A percentile compares a stretch with the other conserved stretches of the same genome.
phyloP scores from a whole-genome alignment of 2,797 vertebrate genomes.

The Sebastes alutus region DNA sequence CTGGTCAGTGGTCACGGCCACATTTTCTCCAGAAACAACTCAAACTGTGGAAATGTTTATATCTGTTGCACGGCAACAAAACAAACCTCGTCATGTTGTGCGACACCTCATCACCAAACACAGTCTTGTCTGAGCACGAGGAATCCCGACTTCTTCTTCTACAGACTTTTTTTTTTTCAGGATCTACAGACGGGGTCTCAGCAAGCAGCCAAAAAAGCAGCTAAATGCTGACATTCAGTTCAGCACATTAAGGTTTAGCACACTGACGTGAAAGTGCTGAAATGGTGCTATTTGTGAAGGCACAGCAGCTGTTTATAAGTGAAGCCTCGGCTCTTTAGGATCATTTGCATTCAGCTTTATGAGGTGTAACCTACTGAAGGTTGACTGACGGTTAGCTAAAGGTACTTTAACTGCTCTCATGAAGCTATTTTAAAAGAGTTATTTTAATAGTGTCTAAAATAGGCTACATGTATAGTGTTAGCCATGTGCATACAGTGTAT shows the following conservation, averaged over 20 bases:
- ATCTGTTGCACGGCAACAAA: slow-evolving; percentile 67
- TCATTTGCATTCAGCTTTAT: slow-evolving; percentile 46
- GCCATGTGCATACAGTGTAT: not conserved
- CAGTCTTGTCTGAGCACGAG: slow-evolving; percentile 22
- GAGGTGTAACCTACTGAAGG: slow-evolving; percentile 24
- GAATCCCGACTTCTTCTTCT: slow-evolving; percentile 19
- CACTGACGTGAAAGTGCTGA: slow-evolving; percentile 20
- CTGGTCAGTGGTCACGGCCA: slow-evolving; percentile 37
- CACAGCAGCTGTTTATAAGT: slow-evolving; percentile 28
- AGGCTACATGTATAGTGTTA: not conserved
- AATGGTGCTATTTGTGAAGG: slow-evolving; percentile 17
- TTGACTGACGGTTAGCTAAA: slow-evolving; percentile 22
- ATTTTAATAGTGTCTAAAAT: not conserved
- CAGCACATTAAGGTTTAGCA: slow-evolving; percentile 22
- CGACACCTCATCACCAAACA: slow-evolving; percentile 19
- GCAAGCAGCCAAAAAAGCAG: slow-evolving; percentile 10
- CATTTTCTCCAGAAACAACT: slow-evolving; percentile 30
- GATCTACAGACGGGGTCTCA: not conserved
- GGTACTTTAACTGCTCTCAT: not conserved
- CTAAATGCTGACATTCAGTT: slow-evolving; percentile 12
- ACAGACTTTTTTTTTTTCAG: not conserved
- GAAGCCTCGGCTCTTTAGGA: slow-evolving; percentile 28
- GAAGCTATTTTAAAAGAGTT: slow-evolving; percentile 9
- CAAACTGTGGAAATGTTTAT: slow-evolving; percentile 57
- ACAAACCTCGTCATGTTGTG: slow-evolving; percentile 44